Percentiles rank a stretch among this genome's conserved stretches.
These are phyloP conservation scores for Cyrtodaria siliqua DNA, from an alignment of 2,888 invertebrate species.

Conservation along the genomic window DNA sequence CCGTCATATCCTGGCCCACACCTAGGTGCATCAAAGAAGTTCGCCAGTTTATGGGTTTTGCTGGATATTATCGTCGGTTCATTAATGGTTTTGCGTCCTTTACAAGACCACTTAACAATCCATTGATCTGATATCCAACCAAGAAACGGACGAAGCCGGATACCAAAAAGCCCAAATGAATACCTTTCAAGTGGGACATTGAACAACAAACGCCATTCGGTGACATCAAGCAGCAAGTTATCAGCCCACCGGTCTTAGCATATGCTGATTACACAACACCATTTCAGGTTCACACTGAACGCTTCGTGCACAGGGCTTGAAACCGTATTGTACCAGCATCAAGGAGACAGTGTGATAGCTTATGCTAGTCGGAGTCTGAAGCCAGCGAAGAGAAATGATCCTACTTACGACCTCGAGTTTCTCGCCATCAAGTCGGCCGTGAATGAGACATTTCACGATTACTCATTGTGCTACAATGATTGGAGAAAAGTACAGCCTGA, in stretches of 20 bases:
- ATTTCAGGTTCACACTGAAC: too few relatives aligned
- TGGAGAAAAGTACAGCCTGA: neutral
- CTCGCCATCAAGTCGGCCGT: neutral
- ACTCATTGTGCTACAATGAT: too few relatives aligned
- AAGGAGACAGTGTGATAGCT: too few relatives aligned
- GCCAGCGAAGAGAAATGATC: neutral
- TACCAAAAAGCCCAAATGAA: too few relatives aligned
- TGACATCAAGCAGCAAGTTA: too few relatives aligned
- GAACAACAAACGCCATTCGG: too few relatives aligned
- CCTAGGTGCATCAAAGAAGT: conserved; percentile 8
- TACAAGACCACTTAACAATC: conserved; percentile 1
- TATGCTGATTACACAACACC: too few relatives aligned
- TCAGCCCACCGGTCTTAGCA: too few relatives aligned
- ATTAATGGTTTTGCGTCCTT: neutral
- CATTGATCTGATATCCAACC: neutral
- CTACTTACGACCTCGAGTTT: neutral
- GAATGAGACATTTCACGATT: neutral
- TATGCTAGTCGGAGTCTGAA: too few relatives aligned
- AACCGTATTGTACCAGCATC: too few relatives aligned
- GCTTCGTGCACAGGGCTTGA: too few relatives aligned
- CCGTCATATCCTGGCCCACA: conserved; percentile 24
- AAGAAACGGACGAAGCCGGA: neutral
- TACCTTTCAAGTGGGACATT: too few relatives aligned
- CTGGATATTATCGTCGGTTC: conserved; percentile 2
- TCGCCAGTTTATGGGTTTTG: neutral